Evolutionary conservation across 2,113 vertebrate species (phyloP).

Genomic region (Clarias magur): DNA sequence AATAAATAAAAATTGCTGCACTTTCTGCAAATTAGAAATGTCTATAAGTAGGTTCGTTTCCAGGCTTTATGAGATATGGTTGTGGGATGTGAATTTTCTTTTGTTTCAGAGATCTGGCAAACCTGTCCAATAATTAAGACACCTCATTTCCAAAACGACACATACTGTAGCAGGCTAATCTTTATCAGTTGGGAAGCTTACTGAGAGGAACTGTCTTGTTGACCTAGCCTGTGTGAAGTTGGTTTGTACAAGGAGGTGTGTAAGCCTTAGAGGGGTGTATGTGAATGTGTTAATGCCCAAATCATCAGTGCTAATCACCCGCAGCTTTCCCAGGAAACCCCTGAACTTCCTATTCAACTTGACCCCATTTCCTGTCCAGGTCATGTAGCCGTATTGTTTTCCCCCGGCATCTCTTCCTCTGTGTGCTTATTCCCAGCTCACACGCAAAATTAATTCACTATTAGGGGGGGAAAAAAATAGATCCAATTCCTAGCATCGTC

Average conservation of each 20-base stretch:
- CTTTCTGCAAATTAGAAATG: background rate
- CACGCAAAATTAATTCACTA: constrained; percentile 65
- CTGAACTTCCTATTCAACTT: constrained; percentile 71
- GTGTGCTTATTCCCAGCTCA: constrained; percentile 62
- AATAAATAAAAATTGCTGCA: background rate
- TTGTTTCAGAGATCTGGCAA: background rate
- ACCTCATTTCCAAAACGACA: background rate
- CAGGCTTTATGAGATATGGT: background rate
- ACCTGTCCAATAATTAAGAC: background rate
- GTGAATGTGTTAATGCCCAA: constrained; percentile 24
- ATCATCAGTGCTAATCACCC: constrained; percentile 71
- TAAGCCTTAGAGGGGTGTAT: background rate
- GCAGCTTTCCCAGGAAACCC: constrained; percentile 67
- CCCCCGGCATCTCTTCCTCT: constrained; percentile 68
- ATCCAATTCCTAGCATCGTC: background rate
- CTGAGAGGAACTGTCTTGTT: background rate
- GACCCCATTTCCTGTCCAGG: constrained; percentile 71
- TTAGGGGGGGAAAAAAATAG: constrained; percentile 28
- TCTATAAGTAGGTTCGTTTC: background rate
- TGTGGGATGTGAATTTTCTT: background rate
- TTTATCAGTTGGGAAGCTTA: background rate
- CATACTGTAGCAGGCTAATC: background rate
- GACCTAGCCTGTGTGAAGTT: background rate
- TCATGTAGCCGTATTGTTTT: constrained; percentile 71
- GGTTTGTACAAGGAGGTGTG: background rate